These are phyloP conservation scores for Dryobates pubescens DNA, from an alignment of 2,797 vertebrate genomes.

Conservation along the genomic window DNA sequence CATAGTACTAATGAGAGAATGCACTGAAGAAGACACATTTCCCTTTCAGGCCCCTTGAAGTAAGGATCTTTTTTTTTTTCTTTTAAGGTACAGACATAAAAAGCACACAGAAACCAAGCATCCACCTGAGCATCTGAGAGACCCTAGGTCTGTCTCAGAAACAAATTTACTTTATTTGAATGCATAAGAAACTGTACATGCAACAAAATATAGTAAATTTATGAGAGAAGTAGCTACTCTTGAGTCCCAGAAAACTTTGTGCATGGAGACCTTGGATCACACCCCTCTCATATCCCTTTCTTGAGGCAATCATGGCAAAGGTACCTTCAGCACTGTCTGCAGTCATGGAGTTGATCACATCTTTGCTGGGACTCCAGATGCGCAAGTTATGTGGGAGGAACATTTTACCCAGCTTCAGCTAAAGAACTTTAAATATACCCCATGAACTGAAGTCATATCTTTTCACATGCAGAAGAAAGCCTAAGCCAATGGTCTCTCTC, in stretches of 20 bases:
- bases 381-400: neutral
- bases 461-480: neutral
- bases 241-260: neutral
- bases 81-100: neutral
- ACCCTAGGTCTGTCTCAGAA: neutral
- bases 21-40: neutral
- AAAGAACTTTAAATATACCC: neutral
- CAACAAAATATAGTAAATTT: neutral
- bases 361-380: neutral
- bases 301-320: neutral
- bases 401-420: neutral
- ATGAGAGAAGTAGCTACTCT: neutral
- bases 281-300: neutral
- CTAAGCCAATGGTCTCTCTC: neutral
- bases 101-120: neutral
- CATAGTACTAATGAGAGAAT: neutral
- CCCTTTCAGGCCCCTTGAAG: neutral
- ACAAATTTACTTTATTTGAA: neutral
- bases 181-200: neutral
- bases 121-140: neutral
- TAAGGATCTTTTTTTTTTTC: neutral
- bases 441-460: neutral
- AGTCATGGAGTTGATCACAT: neutral
- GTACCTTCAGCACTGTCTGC: neutral
- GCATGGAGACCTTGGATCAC: neutral